Conservation (phyloP, 2,797 vertebrate genomes). For the Threskiornis aethiopicus region DNA sequence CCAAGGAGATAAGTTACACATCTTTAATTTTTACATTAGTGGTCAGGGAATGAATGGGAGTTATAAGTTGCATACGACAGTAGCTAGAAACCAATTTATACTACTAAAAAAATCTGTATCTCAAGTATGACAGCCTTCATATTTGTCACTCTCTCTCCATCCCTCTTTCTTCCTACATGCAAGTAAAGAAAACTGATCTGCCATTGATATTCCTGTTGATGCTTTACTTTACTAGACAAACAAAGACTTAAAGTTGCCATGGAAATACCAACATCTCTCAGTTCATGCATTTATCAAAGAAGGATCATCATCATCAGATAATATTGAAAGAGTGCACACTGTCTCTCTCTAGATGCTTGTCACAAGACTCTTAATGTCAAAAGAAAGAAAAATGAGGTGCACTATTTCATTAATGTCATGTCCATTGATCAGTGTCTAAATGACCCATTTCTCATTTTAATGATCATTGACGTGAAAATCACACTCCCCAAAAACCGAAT, state of each 20-base stretch:
- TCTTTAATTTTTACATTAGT: not conserved
- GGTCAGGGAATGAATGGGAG: not conserved
- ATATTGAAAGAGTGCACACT: not conserved
- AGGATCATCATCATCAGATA: not conserved
- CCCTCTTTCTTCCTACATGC: not conserved
- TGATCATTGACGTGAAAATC: not conserved
- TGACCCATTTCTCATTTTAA: not conserved
- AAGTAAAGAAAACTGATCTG: not conserved
- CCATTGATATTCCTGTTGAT: not conserved
- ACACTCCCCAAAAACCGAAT: not conserved
- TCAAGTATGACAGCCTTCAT: not conserved
- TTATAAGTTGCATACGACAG: not conserved
- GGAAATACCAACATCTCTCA: slow-evolving; percentile 12
- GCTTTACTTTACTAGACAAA: slow-evolving; percentile 9
- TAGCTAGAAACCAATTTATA: not conserved
- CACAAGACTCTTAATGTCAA: not conserved
- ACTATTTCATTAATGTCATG: not conserved
- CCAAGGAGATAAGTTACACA: not conserved
- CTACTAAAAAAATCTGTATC: not conserved
- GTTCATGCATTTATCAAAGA: slow-evolving; percentile 22
- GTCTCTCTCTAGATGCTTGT: not conserved
- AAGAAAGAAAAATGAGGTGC: not conserved
- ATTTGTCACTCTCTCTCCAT: not conserved
- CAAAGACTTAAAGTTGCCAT: slow-evolving; percentile 26
- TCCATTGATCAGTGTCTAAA: not conserved